Percentiles rank a stretch among this genome's conserved stretches.
These are phyloP conservation scores for Caenorhabditis sp. DNA, from an alignment of 2,888 invertebrate genomes.

Conservation along the genomic window DNA sequence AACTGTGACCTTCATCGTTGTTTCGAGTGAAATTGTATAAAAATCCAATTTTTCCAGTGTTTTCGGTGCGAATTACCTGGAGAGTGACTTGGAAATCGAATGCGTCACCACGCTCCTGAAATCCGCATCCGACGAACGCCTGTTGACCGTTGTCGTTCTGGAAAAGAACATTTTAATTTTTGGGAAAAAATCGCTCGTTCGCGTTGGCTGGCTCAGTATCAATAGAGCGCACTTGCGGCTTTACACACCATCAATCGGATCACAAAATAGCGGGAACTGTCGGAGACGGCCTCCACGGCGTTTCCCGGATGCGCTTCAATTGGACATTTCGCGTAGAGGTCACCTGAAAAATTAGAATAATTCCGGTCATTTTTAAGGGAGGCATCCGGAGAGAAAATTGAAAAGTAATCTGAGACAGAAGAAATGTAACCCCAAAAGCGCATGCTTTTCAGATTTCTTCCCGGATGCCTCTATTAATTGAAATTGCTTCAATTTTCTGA, in stretches of 20 bases:
- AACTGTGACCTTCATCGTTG: background rate
- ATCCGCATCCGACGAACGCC: constrained; percentile 97
- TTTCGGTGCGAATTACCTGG: constrained; percentile 86
- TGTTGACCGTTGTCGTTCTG: constrained; percentile 83
- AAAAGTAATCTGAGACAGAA: no score
- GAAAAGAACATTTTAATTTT: constrained; percentile 81
- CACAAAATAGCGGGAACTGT: constrained; percentile 84
- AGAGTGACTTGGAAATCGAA: constrained; percentile 98
- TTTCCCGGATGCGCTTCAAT: constrained; percentile 95
- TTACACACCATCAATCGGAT: constrained; percentile 92
- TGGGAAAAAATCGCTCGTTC: no score
- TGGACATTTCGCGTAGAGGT: constrained; percentile 95
- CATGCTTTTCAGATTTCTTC: no score
- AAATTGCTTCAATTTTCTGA: no score
- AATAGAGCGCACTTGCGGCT: no score
- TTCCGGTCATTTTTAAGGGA: no score
- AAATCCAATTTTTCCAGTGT: background rate
- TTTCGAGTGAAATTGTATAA: background rate
- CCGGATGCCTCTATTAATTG: no score
- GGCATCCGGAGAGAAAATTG: no score
- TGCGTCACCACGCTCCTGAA: constrained; percentile 96
- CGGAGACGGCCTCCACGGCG: constrained; percentile 94
- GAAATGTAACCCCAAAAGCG: no score
- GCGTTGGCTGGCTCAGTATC: no score
- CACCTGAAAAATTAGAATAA: constrained; percentile 82